These are phyloP conservation scores for Asteroscopus sphinx DNA, from an alignment of 2,888 invertebrate genomes.

Conservation along the genomic window DNA sequence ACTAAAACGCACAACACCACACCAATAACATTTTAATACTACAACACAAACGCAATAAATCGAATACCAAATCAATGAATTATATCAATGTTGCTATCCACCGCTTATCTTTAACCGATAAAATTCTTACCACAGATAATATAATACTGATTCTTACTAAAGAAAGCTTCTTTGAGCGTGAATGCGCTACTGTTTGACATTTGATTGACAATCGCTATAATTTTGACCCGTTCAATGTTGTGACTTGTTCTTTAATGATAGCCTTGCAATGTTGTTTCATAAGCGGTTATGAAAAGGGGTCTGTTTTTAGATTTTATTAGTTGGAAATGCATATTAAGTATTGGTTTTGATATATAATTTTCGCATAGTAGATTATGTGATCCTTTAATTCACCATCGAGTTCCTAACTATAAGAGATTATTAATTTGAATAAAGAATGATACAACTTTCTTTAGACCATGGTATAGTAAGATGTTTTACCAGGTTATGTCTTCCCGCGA, in stretches of 20 bases:
- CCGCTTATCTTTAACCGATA: slow-evolving; percentile 14
- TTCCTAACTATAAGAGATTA: too few species aligned
- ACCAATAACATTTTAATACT: not conserved
- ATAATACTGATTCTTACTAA: too few species aligned
- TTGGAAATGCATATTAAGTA: slow-evolving; percentile 1
- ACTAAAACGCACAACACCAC: not conserved
- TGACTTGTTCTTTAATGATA: slow-evolving; percentile 41
- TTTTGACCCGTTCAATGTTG: slow-evolving; percentile 36
- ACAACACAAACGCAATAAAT: slow-evolving; percentile 10
- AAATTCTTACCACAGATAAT: slow-evolving; percentile 16
- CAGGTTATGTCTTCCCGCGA: too few species aligned
- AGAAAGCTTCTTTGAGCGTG: slow-evolving; percentile 22
- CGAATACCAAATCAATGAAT: slow-evolving; percentile 11
- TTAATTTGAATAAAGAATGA: too few species aligned
- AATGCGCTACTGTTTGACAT: slow-evolving; percentile 30
- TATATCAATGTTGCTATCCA: slow-evolving; percentile 9
- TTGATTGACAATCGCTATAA: slow-evolving; percentile 49
- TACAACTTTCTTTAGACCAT: too few species aligned
- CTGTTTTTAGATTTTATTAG: slow-evolving; percentile 20
- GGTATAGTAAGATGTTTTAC: too few species aligned
- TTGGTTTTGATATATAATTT: not conserved
- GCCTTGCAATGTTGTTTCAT: slow-evolving; percentile 9
- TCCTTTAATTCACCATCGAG: too few species aligned
- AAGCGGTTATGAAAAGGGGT: slow-evolving; percentile 4
- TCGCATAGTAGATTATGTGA: too few species aligned